These are phyloP conservation scores for Danio albolineatus DNA, from an alignment of 2,797 vertebrate genomes.

Conservation along the genomic window DNA sequence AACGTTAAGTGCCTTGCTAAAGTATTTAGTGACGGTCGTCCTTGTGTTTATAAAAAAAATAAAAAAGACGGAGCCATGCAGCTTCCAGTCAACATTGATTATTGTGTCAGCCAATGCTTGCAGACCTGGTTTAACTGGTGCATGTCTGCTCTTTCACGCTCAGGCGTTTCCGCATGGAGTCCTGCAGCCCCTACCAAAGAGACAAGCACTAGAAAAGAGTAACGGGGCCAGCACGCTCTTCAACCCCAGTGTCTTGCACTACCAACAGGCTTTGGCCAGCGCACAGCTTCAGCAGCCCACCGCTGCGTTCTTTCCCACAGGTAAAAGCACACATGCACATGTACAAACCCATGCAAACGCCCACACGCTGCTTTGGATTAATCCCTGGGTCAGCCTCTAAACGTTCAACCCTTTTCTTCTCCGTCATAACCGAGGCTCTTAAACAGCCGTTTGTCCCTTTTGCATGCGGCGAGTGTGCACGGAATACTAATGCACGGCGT, in stretches of 20 bases:
- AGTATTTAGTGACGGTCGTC: conserved; percentile 58
- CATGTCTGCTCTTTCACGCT: conserved; percentile 59
- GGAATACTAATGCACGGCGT: conserved; percentile 5
- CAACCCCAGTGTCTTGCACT: conserved; percentile 96
- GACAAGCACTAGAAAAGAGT: conserved; percentile 96
- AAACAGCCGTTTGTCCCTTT: neutral
- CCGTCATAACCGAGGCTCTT: neutral
- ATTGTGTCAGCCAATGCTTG: conserved; percentile 3
- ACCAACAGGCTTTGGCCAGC: conserved; percentile 95
- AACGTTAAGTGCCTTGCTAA: conserved; percentile 66
- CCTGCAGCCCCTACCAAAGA: conserved; percentile 99
- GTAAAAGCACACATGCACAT: conserved; percentile 65
- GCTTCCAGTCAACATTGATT: conserved; percentile 62
- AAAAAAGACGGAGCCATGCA: conserved; percentile 36
- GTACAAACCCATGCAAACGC: neutral
- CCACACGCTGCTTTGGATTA: conserved; percentile 19
- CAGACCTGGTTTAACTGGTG: neutral
- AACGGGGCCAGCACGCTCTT: conserved; percentile 92
- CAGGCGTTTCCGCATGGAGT: conserved; percentile 95
- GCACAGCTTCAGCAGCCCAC: conserved; percentile 92
- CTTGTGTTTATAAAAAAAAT: conserved; percentile 68
- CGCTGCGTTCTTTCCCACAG: conserved; percentile 86
- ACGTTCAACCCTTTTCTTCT: neutral
- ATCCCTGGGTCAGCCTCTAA: conserved; percentile 20
- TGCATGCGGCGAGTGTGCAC: conserved; percentile 18